Conservation (phyloP, 1,140 invertebrate genomes). For the Ips typographus region DNA sequence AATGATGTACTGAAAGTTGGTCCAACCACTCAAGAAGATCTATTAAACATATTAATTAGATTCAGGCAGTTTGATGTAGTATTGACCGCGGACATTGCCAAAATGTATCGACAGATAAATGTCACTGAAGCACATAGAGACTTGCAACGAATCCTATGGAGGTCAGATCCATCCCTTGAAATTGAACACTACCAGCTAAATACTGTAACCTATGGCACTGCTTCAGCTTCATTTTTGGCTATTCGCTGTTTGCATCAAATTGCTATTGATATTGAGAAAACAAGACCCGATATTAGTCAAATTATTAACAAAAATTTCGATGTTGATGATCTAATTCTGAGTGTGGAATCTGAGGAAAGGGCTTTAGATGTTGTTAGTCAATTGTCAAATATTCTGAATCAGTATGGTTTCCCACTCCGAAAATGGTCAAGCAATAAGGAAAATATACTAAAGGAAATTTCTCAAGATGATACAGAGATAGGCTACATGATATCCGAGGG, state of each 20-base stretch:
- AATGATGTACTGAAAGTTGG: constrained; percentile 41
- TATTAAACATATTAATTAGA: constrained; percentile 41
- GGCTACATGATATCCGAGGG: background rate
- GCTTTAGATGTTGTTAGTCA: background rate
- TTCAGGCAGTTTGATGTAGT: constrained; percentile 45
- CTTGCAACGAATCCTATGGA: constrained; percentile 51
- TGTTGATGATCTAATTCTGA: constrained; percentile 45
- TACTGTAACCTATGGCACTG: constrained; percentile 51
- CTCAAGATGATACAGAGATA: background rate
- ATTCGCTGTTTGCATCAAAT: constrained; percentile 39
- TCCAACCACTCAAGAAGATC: constrained; percentile 44
- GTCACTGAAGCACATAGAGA: constrained; percentile 41
- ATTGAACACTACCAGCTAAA: constrained; percentile 43
- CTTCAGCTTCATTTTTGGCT: constrained; percentile 44
- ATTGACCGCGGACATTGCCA: constrained; percentile 48
- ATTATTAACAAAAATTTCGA: constrained; percentile 43
- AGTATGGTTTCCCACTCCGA: background rate
- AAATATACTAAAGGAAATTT: background rate
- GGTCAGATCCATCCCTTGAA: constrained; percentile 29
- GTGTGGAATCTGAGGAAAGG: background rate
- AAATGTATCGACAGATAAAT: constrained; percentile 52
- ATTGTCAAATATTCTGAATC: background rate
- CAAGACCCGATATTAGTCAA: constrained; percentile 27
- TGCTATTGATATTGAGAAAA: constrained; percentile 22
- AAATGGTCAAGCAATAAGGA: background rate